Evolutionary conservation across 2,888 invertebrate genomes (phyloP), one percentile per base, ranked within the genome.

Genomic region (Andrena chrysosceles): DNA sequence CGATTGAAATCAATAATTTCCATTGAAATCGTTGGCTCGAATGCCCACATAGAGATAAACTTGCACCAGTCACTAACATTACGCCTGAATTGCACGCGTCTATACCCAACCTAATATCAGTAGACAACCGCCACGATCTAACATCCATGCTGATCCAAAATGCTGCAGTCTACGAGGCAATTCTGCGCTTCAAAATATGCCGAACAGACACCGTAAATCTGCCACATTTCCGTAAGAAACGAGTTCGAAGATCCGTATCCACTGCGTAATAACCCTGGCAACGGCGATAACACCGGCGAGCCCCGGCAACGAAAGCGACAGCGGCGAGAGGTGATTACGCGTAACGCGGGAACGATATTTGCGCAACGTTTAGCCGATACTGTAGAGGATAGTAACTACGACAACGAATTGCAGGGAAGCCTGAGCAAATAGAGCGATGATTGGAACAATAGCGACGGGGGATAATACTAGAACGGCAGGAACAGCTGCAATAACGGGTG

Each of bases 361-460:
- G 52, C 56, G 16, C 10, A 52, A 29, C 59, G 48, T 4, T 71
- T 13, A 4, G 23, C 2, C 3, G 52, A 64, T 48, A 66, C 29
- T 66, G 49, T 54, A n/a, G 13, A 5, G 26, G n/a, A 64, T 20
- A 59, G 23, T n/a, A 26, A 49, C 26, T n/a, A 7, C 42, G 29
- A 48, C 42, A 67, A 72, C 52, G 67, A 62, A 52, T 73, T 62
- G 54, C 67, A 31, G 68, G 54, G n/a, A 78, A 67, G 54, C 26
- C 33, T 20, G 35, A 59, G 48, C 26, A 2, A 49, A 2, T 23
- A 16, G 49, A 69, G 31, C 10, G 23, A 75, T n/a, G 76, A 69
- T 79, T 76, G 63, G 69, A 79, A 79, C 64, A 66, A 79, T 70
- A 31, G 76, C 63, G 10, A 29, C 3, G 59, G 26, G 29, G 13